A percentile compares a stretch with the other conserved stretches of the same genome.
These are phyloP conservation scores for Brachypteracias leptosomus DNA, from an alignment of 2,113 vertebrate species.

Conservation along the genomic window DNA sequence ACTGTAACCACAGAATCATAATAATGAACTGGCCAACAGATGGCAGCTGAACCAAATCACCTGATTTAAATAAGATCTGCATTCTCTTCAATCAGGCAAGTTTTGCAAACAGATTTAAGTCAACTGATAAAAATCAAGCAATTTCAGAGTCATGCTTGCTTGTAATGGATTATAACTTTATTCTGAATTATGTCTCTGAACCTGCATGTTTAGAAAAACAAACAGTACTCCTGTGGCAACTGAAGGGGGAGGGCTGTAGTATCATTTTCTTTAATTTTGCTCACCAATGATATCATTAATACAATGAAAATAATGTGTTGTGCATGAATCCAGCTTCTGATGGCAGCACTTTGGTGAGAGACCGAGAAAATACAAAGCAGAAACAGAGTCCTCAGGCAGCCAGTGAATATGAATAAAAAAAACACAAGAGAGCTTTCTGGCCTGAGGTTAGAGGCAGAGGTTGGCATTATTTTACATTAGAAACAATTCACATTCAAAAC, in stretches of 20 bases:
- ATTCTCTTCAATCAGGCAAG: slow-evolving; percentile 32
- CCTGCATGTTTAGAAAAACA: neutral
- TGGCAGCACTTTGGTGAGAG: slow-evolving; percentile 56
- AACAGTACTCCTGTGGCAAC: slow-evolving; percentile 8
- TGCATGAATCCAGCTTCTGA: slow-evolving; percentile 40
- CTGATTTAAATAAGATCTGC: slow-evolving; percentile 73
- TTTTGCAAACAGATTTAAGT: slow-evolving; percentile 73
- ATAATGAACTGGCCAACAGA: slow-evolving; percentile 78
- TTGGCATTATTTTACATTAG: slow-evolving; percentile 89
- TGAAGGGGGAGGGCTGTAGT: neutral
- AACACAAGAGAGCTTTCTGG: slow-evolving; percentile 75
- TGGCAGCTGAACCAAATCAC: slow-evolving; percentile 79
- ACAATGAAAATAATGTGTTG: slow-evolving; percentile 64
- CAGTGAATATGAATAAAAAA: slow-evolving; percentile 23
- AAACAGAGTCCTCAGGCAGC: slow-evolving; percentile 57
- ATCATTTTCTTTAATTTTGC: slow-evolving; percentile 57
- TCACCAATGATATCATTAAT: slow-evolving; percentile 59
- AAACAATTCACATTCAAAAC: slow-evolving; percentile 87
- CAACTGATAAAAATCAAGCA: slow-evolving; percentile 71
- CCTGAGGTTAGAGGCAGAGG: slow-evolving; percentile 78
- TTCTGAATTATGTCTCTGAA: slow-evolving; percentile 52
- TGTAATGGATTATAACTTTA: slow-evolving; percentile 68
- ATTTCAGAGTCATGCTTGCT: slow-evolving; percentile 67
- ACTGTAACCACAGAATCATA: slow-evolving; percentile 68
- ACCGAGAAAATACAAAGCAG: slow-evolving; percentile 56